Conservation (phyloP, 2,113 vertebrate genomes). For the Perognathus longimembris region DNA sequence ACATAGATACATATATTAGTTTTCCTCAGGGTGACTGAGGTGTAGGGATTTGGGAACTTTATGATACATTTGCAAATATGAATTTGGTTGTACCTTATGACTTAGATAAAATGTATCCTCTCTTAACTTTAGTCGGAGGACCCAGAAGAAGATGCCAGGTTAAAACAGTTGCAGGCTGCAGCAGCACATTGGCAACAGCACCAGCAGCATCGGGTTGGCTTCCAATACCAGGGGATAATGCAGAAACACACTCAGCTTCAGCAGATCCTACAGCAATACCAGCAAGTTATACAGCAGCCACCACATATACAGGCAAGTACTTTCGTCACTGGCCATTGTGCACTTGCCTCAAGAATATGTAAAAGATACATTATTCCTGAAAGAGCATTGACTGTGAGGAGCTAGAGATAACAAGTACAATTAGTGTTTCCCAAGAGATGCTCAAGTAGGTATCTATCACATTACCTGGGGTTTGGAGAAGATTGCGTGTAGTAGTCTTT, state of each 20-base stretch:
- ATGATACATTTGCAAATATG: conserved; percentile 9
- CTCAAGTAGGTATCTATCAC: not conserved
- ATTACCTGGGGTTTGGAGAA: not conserved
- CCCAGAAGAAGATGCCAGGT: conserved; percentile 93
- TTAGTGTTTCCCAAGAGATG: conserved; percentile 5
- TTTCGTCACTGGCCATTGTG: not conserved
- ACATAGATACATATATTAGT: not conserved
- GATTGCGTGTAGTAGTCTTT: not conserved
- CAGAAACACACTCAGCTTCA: conserved; percentile 96
- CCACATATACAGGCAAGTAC: conserved; percentile 92
- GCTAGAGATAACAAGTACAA: not conserved
- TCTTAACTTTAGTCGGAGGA: conserved; percentile 88
- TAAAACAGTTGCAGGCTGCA: conserved; percentile 95
- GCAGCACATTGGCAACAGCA: conserved; percentile 99
- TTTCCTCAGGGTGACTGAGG: not conserved
- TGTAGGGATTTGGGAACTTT: conserved; percentile 15
- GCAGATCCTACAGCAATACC: conserved; percentile 95
- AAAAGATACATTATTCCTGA: conserved; percentile 19
- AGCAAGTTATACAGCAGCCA: conserved; percentile 94
- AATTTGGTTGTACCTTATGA: conserved; percentile 50
- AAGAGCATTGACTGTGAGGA: conserved; percentile 3
- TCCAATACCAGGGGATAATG: conserved; percentile 98
- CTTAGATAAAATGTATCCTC: conserved; percentile 26
- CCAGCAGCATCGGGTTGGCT: conserved; percentile 94
- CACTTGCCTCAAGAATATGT: not conserved